Base-by-base conservation (phyloP, 2,113 vertebrate genomes). In the Nanger granti region DNA sequence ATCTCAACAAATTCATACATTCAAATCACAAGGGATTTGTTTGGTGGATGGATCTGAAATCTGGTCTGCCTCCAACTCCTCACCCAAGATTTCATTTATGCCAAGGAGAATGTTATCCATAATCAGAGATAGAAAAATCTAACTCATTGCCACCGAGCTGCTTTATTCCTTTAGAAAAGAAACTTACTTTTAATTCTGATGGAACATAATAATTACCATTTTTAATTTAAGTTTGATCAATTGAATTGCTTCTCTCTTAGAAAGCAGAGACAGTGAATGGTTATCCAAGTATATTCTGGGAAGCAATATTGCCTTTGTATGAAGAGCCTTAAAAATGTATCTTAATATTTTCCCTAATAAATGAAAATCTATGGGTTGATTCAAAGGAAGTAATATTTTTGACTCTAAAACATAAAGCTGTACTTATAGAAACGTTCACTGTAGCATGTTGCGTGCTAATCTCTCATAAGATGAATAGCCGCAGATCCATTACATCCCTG, bases 21-120 rank as follows among this genome's bases (percentile, higher is more conserved):
- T 98, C 96, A 97, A 80, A 98, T 98, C 97, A 97, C 93, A 97
- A 98, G 97, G 93, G 97, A 98, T 98, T 98, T 98, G 94, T 98
- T 96, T 98, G 97, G 97, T 98, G 86, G 98, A 98, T 97, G 97
- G 97, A 96, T 98, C 97, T 95, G 88, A 98, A 96, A 92, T 95
- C 97, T 97, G 97, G 80, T 98, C 95, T 97, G 94, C 90, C 87
- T 97, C 97, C 96, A 98, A 92, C 86, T 94, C 84, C 64, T 97
- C 89, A 97, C 94, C 44, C 92, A 95, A 93, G 80, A 89, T 97
- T 97, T 98, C 87, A 97, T 94, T 96, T 97, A 85, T 92, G 94
- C 97, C 92, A 93, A 96, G 82, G 92, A 97, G 95, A 90, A 93
- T 10, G 14, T 79, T 95, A 95, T 95, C 94, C 79, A 76, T 97